Evolutionary conservation across 2,797 vertebrate species (phyloP), one percentile per base, ranked within the genome.

Genomic region (Sphaeramia orbicularis): DNA sequence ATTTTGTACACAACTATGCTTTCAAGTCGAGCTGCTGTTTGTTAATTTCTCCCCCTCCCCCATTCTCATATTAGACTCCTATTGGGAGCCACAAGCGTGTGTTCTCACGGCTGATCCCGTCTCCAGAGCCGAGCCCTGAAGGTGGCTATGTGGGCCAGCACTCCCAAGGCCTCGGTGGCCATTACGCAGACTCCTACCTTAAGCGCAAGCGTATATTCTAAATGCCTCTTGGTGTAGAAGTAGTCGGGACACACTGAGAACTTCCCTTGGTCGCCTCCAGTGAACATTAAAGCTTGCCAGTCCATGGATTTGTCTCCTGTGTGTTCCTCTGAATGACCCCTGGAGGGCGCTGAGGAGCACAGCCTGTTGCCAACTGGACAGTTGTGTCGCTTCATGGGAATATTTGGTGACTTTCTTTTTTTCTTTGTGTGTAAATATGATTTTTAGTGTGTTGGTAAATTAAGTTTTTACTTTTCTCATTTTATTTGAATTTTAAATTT

Each of bases 121-220:
- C 96, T 2, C 96, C 96, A 0, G 96, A 98, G 88, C 96, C 96
- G 11, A 98, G 96, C 78, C 96, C 96, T 0, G 96, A 97, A 78
- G 96, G 96, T 0, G 91, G 95, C 62, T 98, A 98, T 1, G 94
- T 97, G 50, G 96, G 96, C 47, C 96, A 98, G 89, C 96, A 98
- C 83, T 98, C 96, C 30, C 96, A 97, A 81, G 96, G 96, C 78
- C 95, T 98, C 0, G 96, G 96, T 0, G 96, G 96, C 35, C 96
- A 98, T 86, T 98, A 97, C 2, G 96, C 96, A 4, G 96, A 98
- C 90, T 97, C 96, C 74, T 97, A 98, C 89, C 92, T 98, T 65
- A 98, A 98, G 87, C 90, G 96, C 74, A 98, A 98, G 86, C 95
- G 97, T 71, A 97, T 98, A 81, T 96, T 97, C 89, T 97, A 91